Base-by-base conservation (phyloP, 1,140 invertebrate species). In the Dendrolimus punctatus region DNA sequence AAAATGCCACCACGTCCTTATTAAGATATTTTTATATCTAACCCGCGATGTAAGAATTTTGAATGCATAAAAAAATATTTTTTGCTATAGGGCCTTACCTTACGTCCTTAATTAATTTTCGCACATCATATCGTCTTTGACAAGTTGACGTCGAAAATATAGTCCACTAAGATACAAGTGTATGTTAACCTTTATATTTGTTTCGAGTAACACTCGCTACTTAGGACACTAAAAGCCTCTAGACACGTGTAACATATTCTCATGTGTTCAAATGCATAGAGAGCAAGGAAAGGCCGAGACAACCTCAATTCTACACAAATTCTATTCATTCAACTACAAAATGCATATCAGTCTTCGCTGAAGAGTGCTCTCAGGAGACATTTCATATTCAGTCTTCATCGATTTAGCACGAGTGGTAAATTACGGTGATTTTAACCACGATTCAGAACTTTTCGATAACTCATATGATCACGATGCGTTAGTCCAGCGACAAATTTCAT, bases 21-120 rank as follows among this genome's bases (percentile, higher is more conserved):
- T 42, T 7, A 8, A 42, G 6, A 42, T 8, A 7, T 48, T 56
- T 23, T 23, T 23, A 2, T 23, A 23, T 80, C 71, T 57, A 72
- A 76, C 55, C 67, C 61, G 77, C 74, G 64, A 76, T 76, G 70
- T 80, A 80, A 62, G 74, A 80, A 83, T 80, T 82, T 81, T 76
- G 81, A 84, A 80, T 83, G 80, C 72, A 76, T 86, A 86, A 86
- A 86, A 86, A 86, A 86, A 86, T 86, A 86, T 84, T 71, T 39
- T 80, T 69, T 83, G 69, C 74, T 78, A 81, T 81, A 80, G 78
- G 80, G 79, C 80, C 83, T 86, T 84, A 86, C 80, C 80, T 84
- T 83, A 86, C 80, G 77, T 81, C 75, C 79, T 85, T 82, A 84
- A 82, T 73, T 79, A 80, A 77, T 78, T 78, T 69, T 82, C 73